Evolutionary conservation across 2,113 vertebrate species (phyloP).

Genomic region (Oreochromis tanganicae): DNA sequence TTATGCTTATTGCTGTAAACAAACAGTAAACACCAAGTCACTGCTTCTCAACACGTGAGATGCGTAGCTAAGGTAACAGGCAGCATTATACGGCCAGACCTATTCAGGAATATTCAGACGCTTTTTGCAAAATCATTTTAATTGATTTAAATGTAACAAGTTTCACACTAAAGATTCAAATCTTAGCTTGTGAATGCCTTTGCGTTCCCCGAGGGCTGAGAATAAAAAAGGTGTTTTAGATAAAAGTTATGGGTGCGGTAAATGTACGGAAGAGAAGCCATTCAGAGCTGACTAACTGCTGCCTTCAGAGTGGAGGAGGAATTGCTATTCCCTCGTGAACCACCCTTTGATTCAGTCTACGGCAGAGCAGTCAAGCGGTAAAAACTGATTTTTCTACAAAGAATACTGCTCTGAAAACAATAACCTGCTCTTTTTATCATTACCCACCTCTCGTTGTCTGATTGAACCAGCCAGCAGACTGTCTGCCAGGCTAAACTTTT

Average conservation of each 20-base stretch:
- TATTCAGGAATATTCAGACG: not conserved
- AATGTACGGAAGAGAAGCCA: not conserved
- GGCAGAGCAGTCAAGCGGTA: slow-evolving; percentile 40
- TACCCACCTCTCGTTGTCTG: not conserved
- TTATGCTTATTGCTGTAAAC: not conserved
- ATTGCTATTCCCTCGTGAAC: slow-evolving; percentile 21
- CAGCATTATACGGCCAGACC: not conserved
- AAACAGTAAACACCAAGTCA: not conserved
- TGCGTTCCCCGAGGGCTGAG: not conserved
- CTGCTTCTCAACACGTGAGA: not conserved
- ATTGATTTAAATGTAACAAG: not conserved
- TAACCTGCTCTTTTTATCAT: slow-evolving; percentile 26
- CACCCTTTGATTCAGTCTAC: slow-evolving; percentile 27
- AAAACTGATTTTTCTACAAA: slow-evolving; percentile 48
- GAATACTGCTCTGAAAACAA: slow-evolving; percentile 25
- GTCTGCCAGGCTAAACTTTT: not conserved
- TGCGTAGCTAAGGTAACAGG: not conserved
- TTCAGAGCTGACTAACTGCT: slow-evolving; percentile 1
- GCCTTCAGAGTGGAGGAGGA: slow-evolving; percentile 9
- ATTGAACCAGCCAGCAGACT: not conserved
- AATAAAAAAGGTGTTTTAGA: not conserved
- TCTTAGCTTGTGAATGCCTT: not conserved
- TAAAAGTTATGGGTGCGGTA: not conserved
- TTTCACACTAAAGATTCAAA: not conserved
- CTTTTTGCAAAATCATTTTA: not conserved